Evolutionary conservation across 2,888 invertebrate genomes (phyloP), one percentile per base, ranked within the genome.

Genomic region (Agrypnus murinus): DNA sequence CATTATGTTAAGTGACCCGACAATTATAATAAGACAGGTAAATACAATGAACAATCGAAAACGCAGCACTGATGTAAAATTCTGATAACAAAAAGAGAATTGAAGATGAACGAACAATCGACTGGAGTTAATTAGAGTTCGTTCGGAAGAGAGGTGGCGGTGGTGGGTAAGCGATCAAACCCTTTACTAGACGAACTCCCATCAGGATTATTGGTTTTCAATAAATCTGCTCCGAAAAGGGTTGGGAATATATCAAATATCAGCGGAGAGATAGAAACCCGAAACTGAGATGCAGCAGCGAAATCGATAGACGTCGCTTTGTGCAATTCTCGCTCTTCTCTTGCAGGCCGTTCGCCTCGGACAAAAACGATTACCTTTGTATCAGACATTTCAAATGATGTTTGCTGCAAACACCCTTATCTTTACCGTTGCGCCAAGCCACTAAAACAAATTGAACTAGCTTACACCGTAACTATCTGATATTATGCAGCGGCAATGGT

Each of bases 301-400:
- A 31, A 25, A 46, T 62, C 34, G 60, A 60, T 60, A 17, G 45
- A 46, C 17, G 14, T 17, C 7, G 62, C 15, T 48, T 48, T 62
- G 36, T 46, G 62, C 62, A 46, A 46, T 45, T 48, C 46, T 32
- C 62, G 17, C 40, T 25, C 25, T n/a, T n/a, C n/a, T n/a, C n/a
- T n/a, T 25, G 25, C 25, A 48, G 55, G 55, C 53, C 69, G 72
- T 73, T 71, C 65, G 60, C 58, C 55, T 58, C 60, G 66, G 69
- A 71, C 74, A 77, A 77, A 77, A 77, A 74, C 77, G 77, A 77
- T 77, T 77, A 77, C 77, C 77, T 77, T 77, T 76, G 76, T 77
- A 77, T 76, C 77, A 74, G 75, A 77, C 77, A 75, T 38, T 75
- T 75, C 74, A 72, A 77, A 77, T 75, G 77, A 77, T 77, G 75